Evolutionary conservation across 2,888 invertebrate species (phyloP).

Genomic region (Macaria notata): DNA sequence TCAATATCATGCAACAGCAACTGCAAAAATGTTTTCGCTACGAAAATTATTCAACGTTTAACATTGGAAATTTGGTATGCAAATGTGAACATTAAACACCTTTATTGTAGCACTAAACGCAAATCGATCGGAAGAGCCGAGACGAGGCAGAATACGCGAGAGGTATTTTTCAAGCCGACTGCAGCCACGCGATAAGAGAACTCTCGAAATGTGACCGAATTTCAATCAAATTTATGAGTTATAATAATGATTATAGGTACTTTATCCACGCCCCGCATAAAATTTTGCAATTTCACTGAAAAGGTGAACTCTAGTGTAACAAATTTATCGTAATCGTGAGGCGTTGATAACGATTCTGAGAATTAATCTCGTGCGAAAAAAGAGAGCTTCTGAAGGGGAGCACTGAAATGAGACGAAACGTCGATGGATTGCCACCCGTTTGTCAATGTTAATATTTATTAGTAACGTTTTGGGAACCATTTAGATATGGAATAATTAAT

Average conservation of each 20-base stretch:
- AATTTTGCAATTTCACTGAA: slow-evolving; percentile 78
- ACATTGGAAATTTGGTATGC: slow-evolving; percentile 61
- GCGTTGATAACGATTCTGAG: slow-evolving; percentile 76
- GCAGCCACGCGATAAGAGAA: slow-evolving; percentile 74
- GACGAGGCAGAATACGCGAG: slow-evolving; percentile 56
- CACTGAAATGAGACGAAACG: slow-evolving; percentile 51
- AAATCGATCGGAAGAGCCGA: slow-evolving; percentile 76
- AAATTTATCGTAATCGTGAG: slow-evolving; percentile 78
- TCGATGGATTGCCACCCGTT: slow-evolving; percentile 54
- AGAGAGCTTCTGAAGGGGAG: slow-evolving; percentile 49
- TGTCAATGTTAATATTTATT: slow-evolving; percentile 55
- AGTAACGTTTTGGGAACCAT: slow-evolving; percentile 44
- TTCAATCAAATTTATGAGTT: slow-evolving; percentile 82
- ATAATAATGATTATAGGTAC: slow-evolving; percentile 80
- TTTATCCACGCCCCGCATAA: slow-evolving; percentile 75
- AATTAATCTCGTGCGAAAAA: slow-evolving; percentile 75
- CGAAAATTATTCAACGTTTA: slow-evolving; percentile 48
- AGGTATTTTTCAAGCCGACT: slow-evolving; percentile 79
- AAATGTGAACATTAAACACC: slow-evolving; percentile 70
- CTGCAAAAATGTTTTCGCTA: slow-evolving; percentile 37
- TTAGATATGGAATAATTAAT: slow-evolving; percentile 39
- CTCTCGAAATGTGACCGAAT: slow-evolving; percentile 77
- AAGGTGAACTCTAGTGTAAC: slow-evolving; percentile 79
- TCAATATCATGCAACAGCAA: too few species aligned
- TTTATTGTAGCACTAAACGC: slow-evolving; percentile 71